phyloP scores from a whole-genome alignment of 2,888 invertebrate genomes.

The Drosophila macrospina region DNA sequence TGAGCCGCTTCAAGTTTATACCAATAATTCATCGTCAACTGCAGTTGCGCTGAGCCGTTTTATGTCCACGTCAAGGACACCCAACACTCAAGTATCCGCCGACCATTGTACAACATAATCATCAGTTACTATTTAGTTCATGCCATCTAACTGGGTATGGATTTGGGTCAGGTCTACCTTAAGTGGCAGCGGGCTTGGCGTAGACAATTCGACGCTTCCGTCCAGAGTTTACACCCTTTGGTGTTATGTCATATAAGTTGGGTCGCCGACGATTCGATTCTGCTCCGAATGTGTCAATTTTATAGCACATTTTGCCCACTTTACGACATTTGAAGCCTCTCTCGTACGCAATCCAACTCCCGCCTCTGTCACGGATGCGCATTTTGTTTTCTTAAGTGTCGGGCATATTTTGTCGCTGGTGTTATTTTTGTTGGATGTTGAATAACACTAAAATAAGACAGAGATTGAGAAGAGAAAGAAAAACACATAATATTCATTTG shows the following conservation, averaged over 20 bases:
- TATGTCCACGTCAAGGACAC: conserved; percentile 55
- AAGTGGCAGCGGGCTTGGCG: conserved; percentile 54
- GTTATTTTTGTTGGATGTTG: conserved; percentile 59
- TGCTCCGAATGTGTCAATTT: conserved; percentile 75
- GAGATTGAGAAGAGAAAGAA: conserved; percentile 27
- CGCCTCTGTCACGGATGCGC: conserved; percentile 40
- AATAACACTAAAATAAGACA: conserved; percentile 40
- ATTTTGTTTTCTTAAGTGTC: conserved; percentile 76
- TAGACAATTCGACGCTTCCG: conserved; percentile 85
- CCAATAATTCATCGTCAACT: conserved; percentile 80
- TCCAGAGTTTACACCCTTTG: conserved; percentile 70
- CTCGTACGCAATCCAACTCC: conserved; percentile 13
- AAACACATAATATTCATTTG: conserved; percentile 82
- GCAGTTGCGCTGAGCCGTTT: conserved; percentile 71
- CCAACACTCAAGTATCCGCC: conserved; percentile 55
- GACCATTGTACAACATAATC: conserved; percentile 58
- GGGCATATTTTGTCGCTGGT: conserved; percentile 46
- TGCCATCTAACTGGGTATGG: conserved; percentile 42
- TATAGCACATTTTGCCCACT: conserved; percentile 69
- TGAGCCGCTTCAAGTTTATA: conserved; percentile 73
- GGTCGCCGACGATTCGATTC: conserved; percentile 15
- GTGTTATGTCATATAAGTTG: conserved; percentile 49
- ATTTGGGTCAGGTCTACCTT: conserved; percentile 42
- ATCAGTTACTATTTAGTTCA: conserved; percentile 46
- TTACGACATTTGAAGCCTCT: conserved; percentile 75